Evolutionary conservation across 2,888 invertebrate species (phyloP), one percentile per base, ranked within the genome.

Genomic region (Sarcophaga rosellei): DNA sequence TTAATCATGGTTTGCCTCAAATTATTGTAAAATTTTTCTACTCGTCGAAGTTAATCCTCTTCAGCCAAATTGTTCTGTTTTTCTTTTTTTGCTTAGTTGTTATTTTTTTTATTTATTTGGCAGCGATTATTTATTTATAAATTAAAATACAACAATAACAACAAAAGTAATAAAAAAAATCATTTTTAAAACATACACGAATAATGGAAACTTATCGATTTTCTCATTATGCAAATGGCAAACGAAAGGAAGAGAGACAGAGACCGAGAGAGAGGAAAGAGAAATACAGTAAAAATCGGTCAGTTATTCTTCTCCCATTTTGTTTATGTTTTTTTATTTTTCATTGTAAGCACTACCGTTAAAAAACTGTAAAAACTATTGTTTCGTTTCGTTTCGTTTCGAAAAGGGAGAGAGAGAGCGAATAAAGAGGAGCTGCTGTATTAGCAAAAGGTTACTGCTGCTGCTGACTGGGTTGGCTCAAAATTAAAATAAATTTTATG

Each of bases 201-300:
- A 66, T 73, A 65, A 63, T 62, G 68, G 25, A 69, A 66, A 59
- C 65, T 57, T 86, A 86, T 84, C 78, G 86, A 84, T 84, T 84
- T 74, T 78, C 62, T 81, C 76, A 77, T 85, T 73, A 81, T 81
- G 73, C 62, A 69, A 63, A 76, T 61, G 35, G 10, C 35, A 35
- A 23, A 65, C 20, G 47, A n/a, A 61, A 57, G 59, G n/a, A 66
- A 69, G 23, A 63, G 17, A 62, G 57, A 35, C 62, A 35, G 2
- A 35, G 35, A 10, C 10, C 1, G 35, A 35, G 2, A 10, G 35
- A 35, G 35, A 35, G 10, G 1, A 35, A 35, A 35, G 35, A 1
- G 8, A 35, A 35, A 35, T 6, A 35, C 35, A 35, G 10, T 35
- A 62, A 68, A 84, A 80, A 65, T 75, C 65, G 75, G 75, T 84